Base-by-base conservation (phyloP, 2,888 invertebrate species). In the Cryptophagus acutangulus region DNA sequence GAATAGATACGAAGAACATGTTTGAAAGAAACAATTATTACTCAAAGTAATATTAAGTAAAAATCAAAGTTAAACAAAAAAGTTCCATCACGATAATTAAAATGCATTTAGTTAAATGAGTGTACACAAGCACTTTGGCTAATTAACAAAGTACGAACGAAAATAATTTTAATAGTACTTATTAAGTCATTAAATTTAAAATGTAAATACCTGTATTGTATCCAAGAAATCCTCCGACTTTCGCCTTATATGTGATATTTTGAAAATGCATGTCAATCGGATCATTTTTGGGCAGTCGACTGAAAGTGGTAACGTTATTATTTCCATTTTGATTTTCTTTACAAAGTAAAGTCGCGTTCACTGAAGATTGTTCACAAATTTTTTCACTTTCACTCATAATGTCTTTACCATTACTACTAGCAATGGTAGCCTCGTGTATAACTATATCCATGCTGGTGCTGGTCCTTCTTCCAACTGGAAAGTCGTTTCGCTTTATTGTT, bases 171-270 rank as follows among this genome's bases (percentile, higher is more conserved):
- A 6, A 20, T 6, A 20, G 6, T 20, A 20, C 9, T 20, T 20
- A 9, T 9, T 20, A 20, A 9, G 20, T 20, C 20, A 6, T 8
- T 20, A 20, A 20, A 20, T 8, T 20, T 20, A 6, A 20, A 20
- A 20, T 20, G 6, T 26, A 26, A 4, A n/a, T 8, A 26, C 26
- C 26, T 26, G 26, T 12, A 4, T 26, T 26, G 9, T 26, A 26
- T 26, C 26, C 26, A 26, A 26, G 26, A 3, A 26, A 3, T 4
- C 40, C 85, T 49, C 86, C 87, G 42, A 84, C 70, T 24, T 76
- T 77, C 12, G 87, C 87, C 0, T 77, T 82, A 59, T 82, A 85
- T 0, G 77, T 78, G 47, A 89, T 75, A 59, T 86, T 79, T 43
- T 81, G 79, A 65, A 88, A 88, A 50, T 78, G 75, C 46, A 89